Percentiles rank a stretch among this genome's conserved stretches.
phyloP scores from a whole-genome alignment of 2,797 vertebrate species.

The Eurystomus glaucurus region DNA sequence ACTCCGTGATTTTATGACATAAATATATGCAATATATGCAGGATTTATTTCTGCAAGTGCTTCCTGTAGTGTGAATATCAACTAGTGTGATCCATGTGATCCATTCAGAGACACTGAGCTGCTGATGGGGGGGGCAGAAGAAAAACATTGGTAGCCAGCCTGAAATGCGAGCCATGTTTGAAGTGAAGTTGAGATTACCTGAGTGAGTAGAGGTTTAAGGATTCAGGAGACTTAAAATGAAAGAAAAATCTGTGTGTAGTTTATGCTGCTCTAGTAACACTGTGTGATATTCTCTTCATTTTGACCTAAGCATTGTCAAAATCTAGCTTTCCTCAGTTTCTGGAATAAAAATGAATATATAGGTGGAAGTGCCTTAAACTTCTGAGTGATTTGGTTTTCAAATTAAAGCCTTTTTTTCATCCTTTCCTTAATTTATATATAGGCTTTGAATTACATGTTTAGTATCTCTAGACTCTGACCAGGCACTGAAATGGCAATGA shows the following conservation, averaged over 20 bases:
- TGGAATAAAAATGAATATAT: neutral
- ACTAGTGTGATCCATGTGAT: neutral
- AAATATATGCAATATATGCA: rapidly evolving
- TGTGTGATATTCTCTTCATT: neutral
- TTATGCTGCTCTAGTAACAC: neutral
- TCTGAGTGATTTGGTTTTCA: neutral
- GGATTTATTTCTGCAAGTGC: neutral
- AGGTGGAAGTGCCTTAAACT: neutral
- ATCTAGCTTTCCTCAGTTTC: neutral
- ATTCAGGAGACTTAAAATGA: neutral
- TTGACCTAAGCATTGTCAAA: neutral
- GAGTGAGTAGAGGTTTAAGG: neutral
- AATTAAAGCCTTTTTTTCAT: neutral
- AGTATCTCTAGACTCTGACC: neutral
- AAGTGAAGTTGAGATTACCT: neutral
- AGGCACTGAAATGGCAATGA: neutral
- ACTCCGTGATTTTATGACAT: neutral
- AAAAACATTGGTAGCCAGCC: rapidly evolving
- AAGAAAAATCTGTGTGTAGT: neutral
- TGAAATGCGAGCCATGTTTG: neutral
- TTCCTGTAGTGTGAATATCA: neutral
- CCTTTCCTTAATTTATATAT: neutral
- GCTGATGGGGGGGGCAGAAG: rapidly evolving
- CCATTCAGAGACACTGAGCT: neutral
- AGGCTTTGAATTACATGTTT: neutral